A percentile compares a stretch with the other conserved stretches of the same genome.
These are phyloP conservation scores for rat (Rattus norvegicus) DNA, from an alignment of 2,113 vertebrate genomes.

Conservation along the genomic window GRCr8 NC_086020.1:31762001-31762500, in stretches of 20 bases:
- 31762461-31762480: background rate
- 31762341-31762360: background rate
- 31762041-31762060: background rate
- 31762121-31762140: background rate
- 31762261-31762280: background rate
- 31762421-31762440: background rate
- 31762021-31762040: background rate
- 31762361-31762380: background rate
- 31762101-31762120: background rate
- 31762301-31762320: background rate
- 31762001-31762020: background rate
- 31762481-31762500: background rate
- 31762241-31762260: background rate
- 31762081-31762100: background rate
- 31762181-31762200: background rate
- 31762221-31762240: background rate
- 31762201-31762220: background rate
- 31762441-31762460: background rate
- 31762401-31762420: background rate
- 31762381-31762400: too few species aligned
- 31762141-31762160: too few species aligned
- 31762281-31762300: background rate
- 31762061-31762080: background rate
- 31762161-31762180: background rate
- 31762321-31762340: background rate